Evolutionary conservation across 2,797 vertebrate species (phyloP).

Genomic region (Buceros bicornis): DNA sequence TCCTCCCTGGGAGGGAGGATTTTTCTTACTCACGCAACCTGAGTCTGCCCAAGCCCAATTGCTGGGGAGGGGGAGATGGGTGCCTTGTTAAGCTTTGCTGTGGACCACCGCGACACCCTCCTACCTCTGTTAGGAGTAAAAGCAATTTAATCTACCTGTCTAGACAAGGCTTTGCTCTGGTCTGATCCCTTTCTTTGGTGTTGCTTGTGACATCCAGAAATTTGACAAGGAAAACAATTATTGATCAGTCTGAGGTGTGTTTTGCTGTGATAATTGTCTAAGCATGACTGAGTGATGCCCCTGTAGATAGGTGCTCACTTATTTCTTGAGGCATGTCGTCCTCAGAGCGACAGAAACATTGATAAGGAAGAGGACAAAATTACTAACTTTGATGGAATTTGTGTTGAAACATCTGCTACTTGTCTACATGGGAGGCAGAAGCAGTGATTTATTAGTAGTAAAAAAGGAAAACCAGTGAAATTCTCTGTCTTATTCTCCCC

Average conservation of each 20-base stretch:
- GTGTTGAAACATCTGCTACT: constrained; percentile 45
- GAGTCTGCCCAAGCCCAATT: background rate
- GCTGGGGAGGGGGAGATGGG: background rate
- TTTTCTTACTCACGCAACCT: background rate
- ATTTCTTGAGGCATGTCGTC: constrained; percentile 31
- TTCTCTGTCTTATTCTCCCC: background rate
- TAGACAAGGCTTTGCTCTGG: constrained; percentile 64
- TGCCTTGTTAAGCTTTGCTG: background rate
- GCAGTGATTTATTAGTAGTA: constrained; percentile 39
- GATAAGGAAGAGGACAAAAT: constrained; percentile 72
- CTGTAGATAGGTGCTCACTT: constrained; percentile 47
- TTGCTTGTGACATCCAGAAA: constrained; percentile 65
- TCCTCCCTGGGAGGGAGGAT: background rate
- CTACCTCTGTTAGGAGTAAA: constrained; percentile 16
- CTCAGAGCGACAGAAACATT: constrained; percentile 37
- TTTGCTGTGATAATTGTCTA: constrained; percentile 67
- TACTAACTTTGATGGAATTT: constrained; percentile 62
- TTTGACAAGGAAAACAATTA: constrained; percentile 76
- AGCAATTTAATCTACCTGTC: constrained; percentile 74
- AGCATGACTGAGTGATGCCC: constrained; percentile 71
- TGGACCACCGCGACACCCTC: background rate
- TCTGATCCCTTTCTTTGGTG: constrained; percentile 66
- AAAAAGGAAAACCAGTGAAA: background rate
- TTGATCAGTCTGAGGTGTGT: constrained; percentile 55
- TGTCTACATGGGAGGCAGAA: constrained; percentile 50